Conservation (phyloP, 2,113 vertebrate genomes). For the Toxotes jaculatrix region DNA sequence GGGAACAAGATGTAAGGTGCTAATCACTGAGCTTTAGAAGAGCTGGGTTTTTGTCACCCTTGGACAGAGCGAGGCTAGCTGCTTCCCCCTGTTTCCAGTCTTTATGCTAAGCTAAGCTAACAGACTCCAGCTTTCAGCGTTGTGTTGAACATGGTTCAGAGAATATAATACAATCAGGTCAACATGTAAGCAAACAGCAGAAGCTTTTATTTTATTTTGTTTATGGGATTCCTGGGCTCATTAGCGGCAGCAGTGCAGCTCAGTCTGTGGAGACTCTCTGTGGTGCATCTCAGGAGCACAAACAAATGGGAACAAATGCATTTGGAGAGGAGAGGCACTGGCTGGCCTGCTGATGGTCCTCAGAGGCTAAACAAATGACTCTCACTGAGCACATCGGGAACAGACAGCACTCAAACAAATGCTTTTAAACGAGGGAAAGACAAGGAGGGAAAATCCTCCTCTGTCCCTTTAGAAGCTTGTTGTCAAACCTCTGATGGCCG, state of each 20-base stretch:
- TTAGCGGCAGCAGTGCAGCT: slow-evolving; percentile 55
- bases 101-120: slow-evolving; percentile 17
- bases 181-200: slow-evolving; percentile 56
- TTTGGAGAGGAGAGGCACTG: slow-evolving; percentile 63
- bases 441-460: slow-evolving; percentile 33
- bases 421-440: slow-evolving; percentile 58
- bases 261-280: slow-evolving; percentile 37
- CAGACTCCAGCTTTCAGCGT: no score
- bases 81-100: not conserved
- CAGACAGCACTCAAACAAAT: slow-evolving; percentile 70
- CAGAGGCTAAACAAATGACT: slow-evolving; percentile 72
- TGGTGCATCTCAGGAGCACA: slow-evolving; percentile 48
- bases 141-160: not conserved
- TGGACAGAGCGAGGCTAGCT: not conserved
- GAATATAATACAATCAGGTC: slow-evolving; percentile 25
- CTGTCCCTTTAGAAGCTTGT: slow-evolving; percentile 40
- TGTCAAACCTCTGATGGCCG: slow-evolving; percentile 54
- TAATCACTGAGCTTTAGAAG: no score
- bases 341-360: slow-evolving; percentile 62
- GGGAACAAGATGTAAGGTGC: not conserved
- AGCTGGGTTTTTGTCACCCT: no score
- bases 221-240: slow-evolving; percentile 57
- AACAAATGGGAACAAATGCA: slow-evolving; percentile 74
- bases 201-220: slow-evolving; percentile 67
- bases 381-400: slow-evolving; percentile 43